phyloP scores from a whole-genome alignment of 1,140 invertebrate species.

The Zophobas atratus region DNA sequence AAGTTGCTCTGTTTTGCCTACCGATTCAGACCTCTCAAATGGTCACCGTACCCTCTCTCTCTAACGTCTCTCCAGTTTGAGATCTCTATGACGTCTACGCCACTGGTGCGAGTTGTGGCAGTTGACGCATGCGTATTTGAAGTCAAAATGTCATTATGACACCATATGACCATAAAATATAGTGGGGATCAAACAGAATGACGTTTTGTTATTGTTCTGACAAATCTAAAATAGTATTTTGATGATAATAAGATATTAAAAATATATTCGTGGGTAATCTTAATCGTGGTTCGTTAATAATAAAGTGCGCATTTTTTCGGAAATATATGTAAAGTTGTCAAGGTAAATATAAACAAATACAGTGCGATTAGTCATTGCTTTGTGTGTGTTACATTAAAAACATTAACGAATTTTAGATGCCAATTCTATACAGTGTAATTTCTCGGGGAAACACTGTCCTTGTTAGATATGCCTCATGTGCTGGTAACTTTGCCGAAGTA shows the following conservation, averaged over 20 bases:
- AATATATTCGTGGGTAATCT: conserved; percentile 4
- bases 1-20: too few relatives aligned
- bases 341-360: conserved; percentile 1
- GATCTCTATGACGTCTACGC: background rate
- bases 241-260: conserved; percentile 13
- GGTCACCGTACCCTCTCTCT: too few relatives aligned
- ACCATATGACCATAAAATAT: background rate
- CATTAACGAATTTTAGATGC: conserved; percentile 75
- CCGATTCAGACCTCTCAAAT: too few relatives aligned
- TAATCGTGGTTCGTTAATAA: conserved; percentile 1
- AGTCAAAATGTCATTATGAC: conserved; percentile 16
- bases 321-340: conserved; percentile 1
- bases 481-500: conserved; percentile 95
- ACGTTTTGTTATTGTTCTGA: conserved; percentile 35
- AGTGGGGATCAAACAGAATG: background rate
- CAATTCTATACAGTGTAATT: conserved; percentile 91
- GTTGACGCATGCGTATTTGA: conserved; percentile 15
- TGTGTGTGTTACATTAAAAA: background rate
- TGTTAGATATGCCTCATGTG: conserved; percentile 91
- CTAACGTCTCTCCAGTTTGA: too few relatives aligned
- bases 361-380: background rate
- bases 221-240: conserved; percentile 1
- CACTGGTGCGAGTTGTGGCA: conserved; percentile 10
- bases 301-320: too few relatives aligned
- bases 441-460: conserved; percentile 89